Percentiles rank a stretch among this genome's conserved stretches.
phyloP scores from a whole-genome alignment of 35 echinoderm and acorn worm species.

The Apostichopus parvimensis region DNA sequence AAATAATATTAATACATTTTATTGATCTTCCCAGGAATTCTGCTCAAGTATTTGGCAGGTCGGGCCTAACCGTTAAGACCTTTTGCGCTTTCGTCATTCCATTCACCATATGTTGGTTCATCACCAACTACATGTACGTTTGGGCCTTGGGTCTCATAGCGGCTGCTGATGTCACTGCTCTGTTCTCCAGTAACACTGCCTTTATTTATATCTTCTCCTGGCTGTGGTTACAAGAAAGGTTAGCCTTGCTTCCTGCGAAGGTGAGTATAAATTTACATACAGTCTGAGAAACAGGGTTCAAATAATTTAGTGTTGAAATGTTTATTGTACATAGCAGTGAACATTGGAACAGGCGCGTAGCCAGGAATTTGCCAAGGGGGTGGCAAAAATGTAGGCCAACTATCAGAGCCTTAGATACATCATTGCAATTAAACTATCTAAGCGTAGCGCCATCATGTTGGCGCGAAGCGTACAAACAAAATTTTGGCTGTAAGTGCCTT shows the following conservation, averaged over 20 bases:
- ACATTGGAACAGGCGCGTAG: too few relatives aligned
- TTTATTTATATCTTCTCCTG: slow-evolving; percentile 96
- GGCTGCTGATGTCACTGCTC: slow-evolving; percentile 94
- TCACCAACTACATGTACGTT: slow-evolving; percentile 97
- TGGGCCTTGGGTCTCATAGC: slow-evolving; percentile 89
- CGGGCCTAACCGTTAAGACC: slow-evolving; percentile 62
- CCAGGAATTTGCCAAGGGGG: too few relatives aligned
- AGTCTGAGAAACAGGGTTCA: too few relatives aligned
- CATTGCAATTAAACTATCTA: too few relatives aligned
- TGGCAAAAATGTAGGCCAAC: too few relatives aligned
- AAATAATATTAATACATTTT: too few relatives aligned
- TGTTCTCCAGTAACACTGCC: slow-evolving; percentile 92
- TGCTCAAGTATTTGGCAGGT: slow-evolving; percentile 68
- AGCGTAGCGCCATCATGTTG: too few relatives aligned
- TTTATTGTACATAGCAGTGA: too few relatives aligned
- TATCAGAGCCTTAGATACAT: too few relatives aligned
- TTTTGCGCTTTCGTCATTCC: slow-evolving; percentile 65
- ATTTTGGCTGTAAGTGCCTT: too few relatives aligned
- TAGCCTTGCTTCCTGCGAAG: slow-evolving; percentile 73
- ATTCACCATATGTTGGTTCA: slow-evolving; percentile 84
- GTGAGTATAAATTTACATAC: slow-evolving; percentile 9
- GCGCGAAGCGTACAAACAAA: too few relatives aligned
- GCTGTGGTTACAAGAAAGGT: slow-evolving; percentile 85
- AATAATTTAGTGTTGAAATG: too few relatives aligned
- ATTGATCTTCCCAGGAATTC: slow-evolving; percentile 61